Base-by-base conservation (phyloP, 2,888 invertebrate species). In the Oscheius onirici region DNA sequence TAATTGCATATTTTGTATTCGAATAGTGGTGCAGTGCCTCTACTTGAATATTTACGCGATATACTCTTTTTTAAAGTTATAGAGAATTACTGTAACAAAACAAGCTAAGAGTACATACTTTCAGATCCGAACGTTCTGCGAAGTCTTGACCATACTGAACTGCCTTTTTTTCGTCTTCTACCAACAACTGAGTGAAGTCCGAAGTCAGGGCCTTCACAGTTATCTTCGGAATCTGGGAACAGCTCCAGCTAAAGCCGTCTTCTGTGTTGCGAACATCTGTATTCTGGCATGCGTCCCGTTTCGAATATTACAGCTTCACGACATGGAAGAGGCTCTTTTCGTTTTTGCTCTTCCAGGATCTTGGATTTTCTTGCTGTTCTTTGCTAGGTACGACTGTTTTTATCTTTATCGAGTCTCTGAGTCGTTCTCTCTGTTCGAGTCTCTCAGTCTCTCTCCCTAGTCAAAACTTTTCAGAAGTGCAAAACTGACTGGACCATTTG, bases 281-380 rank as follows among this genome's bases (percentile, higher is more conserved):
- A 92, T 93, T 1, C 75, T 87, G n/a, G 73, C 78, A 0, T 87
- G 87, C 63, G 80, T 84, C 44, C 85, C 85, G 13, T 86, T 83
- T 67, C 81, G 80, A 43, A 15, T 80, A 0, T 6, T 72, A 10
- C 24, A 68, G 46, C 66, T 71, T 67, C 73, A 91, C 74, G 92
- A 92, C 84, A 91, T 93, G 0, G 99, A 99, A 89, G 97, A 97
- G 88, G 93, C 94, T 0, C 92, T 97, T 61, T 90, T 99, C 28
- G 92, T 95, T 46, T 92, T 97, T 84, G 93, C 97, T 0, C 92
- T 97, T 24, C 97, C 97, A 0, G 94, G 95, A 3, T 94, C 94
- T 43, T 99, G 97, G 97, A 95, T 97, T 88, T 92, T 96, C 52
- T 91, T 97, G 24, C 95, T 99, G 92, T 99, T 99, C 89, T 99